A percentile compares a stretch with the other conserved stretches of the same genome.
Evolutionary conservation across 2,113 vertebrate genomes (phyloP).

Genomic region (Lasiurus borealis): DNA sequence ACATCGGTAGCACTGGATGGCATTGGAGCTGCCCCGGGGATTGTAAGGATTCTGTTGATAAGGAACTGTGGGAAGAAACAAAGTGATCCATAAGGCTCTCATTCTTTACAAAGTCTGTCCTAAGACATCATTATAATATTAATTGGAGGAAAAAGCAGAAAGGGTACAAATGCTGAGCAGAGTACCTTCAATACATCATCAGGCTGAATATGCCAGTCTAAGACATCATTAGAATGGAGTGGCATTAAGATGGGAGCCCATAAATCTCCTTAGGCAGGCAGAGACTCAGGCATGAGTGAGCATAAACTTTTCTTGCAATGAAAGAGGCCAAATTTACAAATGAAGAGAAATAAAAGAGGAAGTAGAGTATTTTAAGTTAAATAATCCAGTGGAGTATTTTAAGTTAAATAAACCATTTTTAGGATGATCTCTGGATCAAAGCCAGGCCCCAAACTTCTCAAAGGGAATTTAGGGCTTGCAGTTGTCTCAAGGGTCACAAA

Average conservation of each 20-base stretch:
- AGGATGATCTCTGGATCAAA: background rate
- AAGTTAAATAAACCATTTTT: constrained; percentile 3
- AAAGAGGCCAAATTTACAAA: background rate
- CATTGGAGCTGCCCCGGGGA: constrained; percentile 87
- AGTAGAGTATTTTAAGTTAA: no score
- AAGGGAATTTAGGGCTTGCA: constrained; percentile 1
- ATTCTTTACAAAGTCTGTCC: constrained; percentile 14
- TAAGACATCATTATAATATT: background rate
- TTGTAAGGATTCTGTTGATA: constrained; percentile 91
- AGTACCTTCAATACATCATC: background rate
- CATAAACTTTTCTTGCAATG: background rate
- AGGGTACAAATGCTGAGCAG: background rate
- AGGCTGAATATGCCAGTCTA: background rate
- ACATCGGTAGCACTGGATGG: constrained; percentile 97
- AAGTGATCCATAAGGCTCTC: background rate
- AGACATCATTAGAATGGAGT: background rate
- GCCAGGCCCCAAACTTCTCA: background rate
- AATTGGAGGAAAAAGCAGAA: background rate
- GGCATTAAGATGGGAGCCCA: background rate
- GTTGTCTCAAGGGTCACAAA: background rate
- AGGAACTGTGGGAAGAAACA: constrained; percentile 87
- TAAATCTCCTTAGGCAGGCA: background rate
- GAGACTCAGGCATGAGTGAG: background rate
- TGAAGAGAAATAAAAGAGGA: constrained; percentile 5
- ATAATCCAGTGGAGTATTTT: no score